Percentiles rank a stretch among this genome's conserved stretches.
Evolutionary conservation across 2,888 invertebrate genomes (phyloP).

Genomic region (Platynereis dumerilii): DNA sequence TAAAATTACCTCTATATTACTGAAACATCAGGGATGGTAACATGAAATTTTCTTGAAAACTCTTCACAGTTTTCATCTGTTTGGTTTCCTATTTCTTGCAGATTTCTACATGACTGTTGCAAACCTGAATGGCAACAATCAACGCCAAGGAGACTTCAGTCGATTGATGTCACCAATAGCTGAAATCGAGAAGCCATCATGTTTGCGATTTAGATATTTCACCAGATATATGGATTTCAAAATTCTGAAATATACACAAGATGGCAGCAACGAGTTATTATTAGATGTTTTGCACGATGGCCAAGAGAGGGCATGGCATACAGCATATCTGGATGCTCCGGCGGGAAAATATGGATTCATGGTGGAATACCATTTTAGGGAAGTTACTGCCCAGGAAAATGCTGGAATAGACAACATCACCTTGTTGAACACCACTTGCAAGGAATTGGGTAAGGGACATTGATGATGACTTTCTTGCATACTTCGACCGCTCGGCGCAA

Average conservation of each 20-base stretch:
- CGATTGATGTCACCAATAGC: constrained; percentile 27
- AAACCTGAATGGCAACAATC: neutral
- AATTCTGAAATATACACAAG: constrained; percentile 12
- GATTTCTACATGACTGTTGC: constrained; percentile 17
- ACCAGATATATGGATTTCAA: constrained; percentile 31
- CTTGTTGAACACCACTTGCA: constrained; percentile 22
- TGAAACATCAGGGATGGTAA: too few relatives aligned
- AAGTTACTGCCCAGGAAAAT: constrained; percentile 13
- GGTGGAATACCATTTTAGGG: constrained; percentile 23
- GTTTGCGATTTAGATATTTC: constrained; percentile 28
- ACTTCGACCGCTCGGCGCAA: too few relatives aligned
- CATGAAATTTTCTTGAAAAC: too few relatives aligned
- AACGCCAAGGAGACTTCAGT: constrained; percentile 19
- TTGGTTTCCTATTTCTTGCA: too few relatives aligned
- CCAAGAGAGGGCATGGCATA: constrained; percentile 27
- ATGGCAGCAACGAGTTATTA: neutral
- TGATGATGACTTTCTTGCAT: too few relatives aligned
- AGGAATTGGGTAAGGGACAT: constrained; percentile 9
- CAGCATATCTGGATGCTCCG: constrained; percentile 7
- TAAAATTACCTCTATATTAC: too few relatives aligned
- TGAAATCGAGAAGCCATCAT: constrained; percentile 16
- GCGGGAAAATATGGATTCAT: constrained; percentile 24
- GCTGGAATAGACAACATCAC: constrained; percentile 27
- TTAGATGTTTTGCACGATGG: constrained; percentile 32
- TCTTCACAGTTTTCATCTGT: too few relatives aligned